Evolutionary conservation across 35 echinoderm and acorn worm genomes (phyloP).

Genomic region (Ophioderma brevispina): DNA sequence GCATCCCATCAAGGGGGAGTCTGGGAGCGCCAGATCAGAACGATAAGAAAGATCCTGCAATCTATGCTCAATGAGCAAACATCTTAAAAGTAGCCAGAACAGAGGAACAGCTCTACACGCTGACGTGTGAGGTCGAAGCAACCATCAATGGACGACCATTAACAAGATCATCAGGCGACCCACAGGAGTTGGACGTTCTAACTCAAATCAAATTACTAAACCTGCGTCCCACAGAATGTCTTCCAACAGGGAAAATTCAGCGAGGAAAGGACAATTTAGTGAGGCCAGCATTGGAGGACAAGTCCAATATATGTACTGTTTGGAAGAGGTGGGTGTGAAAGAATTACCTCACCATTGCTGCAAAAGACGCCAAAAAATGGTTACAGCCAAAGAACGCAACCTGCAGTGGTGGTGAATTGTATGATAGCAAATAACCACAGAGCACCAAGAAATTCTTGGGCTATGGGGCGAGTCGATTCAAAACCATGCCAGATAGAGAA

Average conservation of each 20-base stretch:
- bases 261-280: conserved; percentile 38
- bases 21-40: too few relatives aligned
- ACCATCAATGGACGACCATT: conserved; percentile 64
- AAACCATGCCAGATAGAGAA: conserved; percentile 47
- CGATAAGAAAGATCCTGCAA: too few relatives aligned
- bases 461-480: conserved; percentile 22
- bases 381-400: conserved; percentile 1
- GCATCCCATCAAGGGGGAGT: too few relatives aligned
- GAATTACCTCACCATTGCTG: too few relatives aligned
- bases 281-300: conserved; percentile 51
- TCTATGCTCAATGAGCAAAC: too few relatives aligned
- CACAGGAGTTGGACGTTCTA: conserved; percentile 41
- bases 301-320: conserved; percentile 44
- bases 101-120: conserved; percentile 62
- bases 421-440: conserved; percentile 20
- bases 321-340: too few relatives aligned
- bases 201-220: conserved; percentile 50
- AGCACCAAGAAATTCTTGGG: conserved; percentile 41
- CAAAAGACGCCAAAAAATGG: too few relatives aligned
- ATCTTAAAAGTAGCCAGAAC: too few relatives aligned
- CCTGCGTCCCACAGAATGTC: neutral
- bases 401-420: conserved; percentile 37
- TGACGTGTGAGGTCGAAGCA: conserved; percentile 58
- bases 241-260: too few relatives aligned
- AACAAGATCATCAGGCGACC: conserved; percentile 52